Conservation (phyloP, 1,140 invertebrate species). For the Penaeus chinensis region DNA sequence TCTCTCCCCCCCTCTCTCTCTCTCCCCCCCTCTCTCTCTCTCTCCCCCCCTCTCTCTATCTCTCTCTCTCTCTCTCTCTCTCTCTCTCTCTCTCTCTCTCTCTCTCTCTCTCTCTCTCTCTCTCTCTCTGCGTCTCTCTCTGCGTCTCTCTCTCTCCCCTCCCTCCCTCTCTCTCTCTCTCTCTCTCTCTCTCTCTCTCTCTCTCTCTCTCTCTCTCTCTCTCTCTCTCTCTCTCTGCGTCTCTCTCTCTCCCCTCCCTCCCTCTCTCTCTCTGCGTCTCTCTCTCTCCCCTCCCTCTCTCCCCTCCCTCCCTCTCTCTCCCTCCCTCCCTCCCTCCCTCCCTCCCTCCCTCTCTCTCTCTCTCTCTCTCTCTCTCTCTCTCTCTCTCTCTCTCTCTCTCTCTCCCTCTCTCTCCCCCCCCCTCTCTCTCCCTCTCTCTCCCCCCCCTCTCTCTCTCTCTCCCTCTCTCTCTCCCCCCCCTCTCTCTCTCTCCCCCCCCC, state of each 20-base stretch:
- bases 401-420: not conserved
- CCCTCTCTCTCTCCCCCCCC: not conserved
- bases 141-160: not conserved
- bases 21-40: not conserved
- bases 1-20: not conserved
- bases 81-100: not conserved
- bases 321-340: not conserved
- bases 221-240: not conserved
- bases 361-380: slow-evolving; percentile 3
- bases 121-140: not conserved
- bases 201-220: not conserved
- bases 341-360: not conserved
- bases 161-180: not conserved
- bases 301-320: not conserved
- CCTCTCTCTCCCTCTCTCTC: not conserved
- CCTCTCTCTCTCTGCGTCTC: not conserved
- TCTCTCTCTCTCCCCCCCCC: not conserved
- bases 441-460: not conserved
- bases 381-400: not conserved
- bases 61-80: not conserved
- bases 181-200: not conserved
- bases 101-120: not conserved
- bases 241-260: slow-evolving; percentile 3
- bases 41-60: not conserved
- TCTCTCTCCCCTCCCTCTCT: not conserved